phyloP scores from a whole-genome alignment of 1,140 invertebrate species.

The Drosophila teissieri region DNA sequence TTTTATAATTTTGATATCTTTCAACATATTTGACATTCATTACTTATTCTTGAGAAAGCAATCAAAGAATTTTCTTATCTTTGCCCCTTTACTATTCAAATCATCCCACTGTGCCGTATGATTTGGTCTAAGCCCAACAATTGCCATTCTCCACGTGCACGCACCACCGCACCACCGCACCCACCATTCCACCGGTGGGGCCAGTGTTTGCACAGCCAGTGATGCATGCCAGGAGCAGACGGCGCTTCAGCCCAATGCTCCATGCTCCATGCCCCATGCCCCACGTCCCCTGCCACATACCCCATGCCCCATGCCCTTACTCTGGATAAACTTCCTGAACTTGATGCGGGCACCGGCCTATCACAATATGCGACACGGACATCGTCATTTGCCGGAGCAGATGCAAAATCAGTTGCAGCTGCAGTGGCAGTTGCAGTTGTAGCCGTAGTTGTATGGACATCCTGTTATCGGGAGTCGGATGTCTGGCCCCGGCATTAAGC shows the following conservation, averaged over 20 bases:
- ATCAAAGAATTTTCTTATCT: too few species aligned
- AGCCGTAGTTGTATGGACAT: conserved; percentile 26
- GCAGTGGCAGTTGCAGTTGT: conserved; percentile 22
- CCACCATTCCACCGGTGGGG: conserved; percentile 6
- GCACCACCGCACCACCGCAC: conserved; percentile 27
- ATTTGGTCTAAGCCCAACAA: conserved; percentile 27
- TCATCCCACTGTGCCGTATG: conserved; percentile 9
- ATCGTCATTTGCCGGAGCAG: conserved; percentile 41
- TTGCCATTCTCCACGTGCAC: conserved; percentile 26
- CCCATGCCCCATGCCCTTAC: background rate
- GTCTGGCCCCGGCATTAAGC: conserved; percentile 64
- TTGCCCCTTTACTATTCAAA: too few species aligned
- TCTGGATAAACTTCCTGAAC: conserved; percentile 34
- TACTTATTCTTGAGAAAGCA: too few species aligned
- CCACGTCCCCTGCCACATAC: background rate
- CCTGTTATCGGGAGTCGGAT: conserved; percentile 52
- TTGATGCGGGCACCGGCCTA: conserved; percentile 50
- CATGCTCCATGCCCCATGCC: background rate
- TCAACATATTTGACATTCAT: too few species aligned
- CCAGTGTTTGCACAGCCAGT: conserved; percentile 63
- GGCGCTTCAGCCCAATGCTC: background rate
- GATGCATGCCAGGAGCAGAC: conserved; percentile 63
- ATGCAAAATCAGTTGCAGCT: conserved; percentile 39
- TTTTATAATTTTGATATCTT: too few species aligned
- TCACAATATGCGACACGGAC: conserved; percentile 49